These are phyloP conservation scores for Timema cristinae DNA, from an alignment of 2,888 invertebrate species.

Conservation along the genomic window DNA sequence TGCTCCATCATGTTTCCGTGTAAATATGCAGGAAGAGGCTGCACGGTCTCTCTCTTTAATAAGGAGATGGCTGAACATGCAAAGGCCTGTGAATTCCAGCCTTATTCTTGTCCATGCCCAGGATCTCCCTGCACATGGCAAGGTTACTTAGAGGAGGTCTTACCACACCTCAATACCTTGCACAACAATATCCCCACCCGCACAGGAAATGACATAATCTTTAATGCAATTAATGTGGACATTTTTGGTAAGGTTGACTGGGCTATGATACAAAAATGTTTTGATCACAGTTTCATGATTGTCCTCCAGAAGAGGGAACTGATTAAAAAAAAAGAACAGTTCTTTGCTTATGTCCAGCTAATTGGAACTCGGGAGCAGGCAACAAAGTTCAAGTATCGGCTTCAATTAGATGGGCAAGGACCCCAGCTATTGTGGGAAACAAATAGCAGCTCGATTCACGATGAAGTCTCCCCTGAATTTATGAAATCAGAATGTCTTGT, in stretches of 20 bases:
- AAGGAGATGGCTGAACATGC: constrained; percentile 98
- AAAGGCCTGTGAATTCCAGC: constrained; percentile 96
- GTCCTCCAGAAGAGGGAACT: constrained; percentile 98
- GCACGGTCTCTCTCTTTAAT: constrained; percentile 84
- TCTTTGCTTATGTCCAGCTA: constrained; percentile 97
- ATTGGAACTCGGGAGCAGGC: constrained; percentile 99
- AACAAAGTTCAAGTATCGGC: constrained; percentile 95
- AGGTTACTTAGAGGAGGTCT: constrained; percentile 95
- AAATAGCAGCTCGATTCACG: constrained; percentile 96
- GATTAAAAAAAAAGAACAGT: constrained; percentile 92
- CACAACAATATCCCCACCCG: constrained; percentile 98
- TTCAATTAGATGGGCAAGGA: constrained; percentile 93
- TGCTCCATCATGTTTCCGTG: constrained; percentile 98
- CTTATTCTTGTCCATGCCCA: constrained; percentile 99
- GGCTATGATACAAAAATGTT: constrained; percentile 99
- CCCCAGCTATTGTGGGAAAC: constrained; percentile 98
- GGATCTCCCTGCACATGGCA: constrained; percentile 99
- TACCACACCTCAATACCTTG: constrained; percentile 95
- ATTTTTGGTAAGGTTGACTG: constrained; percentile 98
- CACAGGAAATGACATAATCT: constrained; percentile 98
- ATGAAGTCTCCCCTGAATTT: constrained; percentile 96
- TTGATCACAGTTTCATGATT: constrained; percentile 98
- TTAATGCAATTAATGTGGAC: constrained; percentile 98
- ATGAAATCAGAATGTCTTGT: constrained; percentile 97
- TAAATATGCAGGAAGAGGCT: constrained; percentile 95